phyloP scores from a whole-genome alignment of 2,113 vertebrate species.

The Upupa epops region DNA sequence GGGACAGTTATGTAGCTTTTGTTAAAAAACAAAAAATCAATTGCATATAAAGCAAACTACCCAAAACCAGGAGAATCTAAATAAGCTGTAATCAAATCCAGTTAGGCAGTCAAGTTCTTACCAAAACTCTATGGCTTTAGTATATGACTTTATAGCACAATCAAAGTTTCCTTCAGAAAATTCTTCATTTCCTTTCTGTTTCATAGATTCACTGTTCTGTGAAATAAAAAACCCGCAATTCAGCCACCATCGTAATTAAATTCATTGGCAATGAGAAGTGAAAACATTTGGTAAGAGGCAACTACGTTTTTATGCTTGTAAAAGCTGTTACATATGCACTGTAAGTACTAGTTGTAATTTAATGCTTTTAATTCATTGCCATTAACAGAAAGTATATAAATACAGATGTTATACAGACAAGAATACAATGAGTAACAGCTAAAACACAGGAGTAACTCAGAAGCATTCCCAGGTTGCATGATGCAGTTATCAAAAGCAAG shows the following conservation, averaged over 20 bases:
- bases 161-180: conserved; percentile 81
- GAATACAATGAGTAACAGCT: neutral
- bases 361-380: neutral
- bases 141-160: conserved; percentile 82
- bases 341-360: neutral
- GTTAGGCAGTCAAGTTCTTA: conserved; percentile 66
- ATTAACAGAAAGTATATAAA: neutral
- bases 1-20: rapidly evolving
- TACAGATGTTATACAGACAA: neutral
- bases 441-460: neutral
- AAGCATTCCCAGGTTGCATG: neutral
- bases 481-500: neutral
- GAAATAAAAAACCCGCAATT: conserved; percentile 26
- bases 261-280: neutral
- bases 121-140: conserved; percentile 85
- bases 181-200: conserved; percentile 82
- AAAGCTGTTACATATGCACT: neutral
- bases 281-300: neutral
- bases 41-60: neutral
- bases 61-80: neutral
- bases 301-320: neutral
- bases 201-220: conserved; percentile 87
- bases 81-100: neutral
- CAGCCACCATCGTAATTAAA: neutral
- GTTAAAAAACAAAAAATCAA: too few relatives aligned